Conservation (phyloP, 2,113 vertebrate species). For the Melanostigma gelatinosum region DNA sequence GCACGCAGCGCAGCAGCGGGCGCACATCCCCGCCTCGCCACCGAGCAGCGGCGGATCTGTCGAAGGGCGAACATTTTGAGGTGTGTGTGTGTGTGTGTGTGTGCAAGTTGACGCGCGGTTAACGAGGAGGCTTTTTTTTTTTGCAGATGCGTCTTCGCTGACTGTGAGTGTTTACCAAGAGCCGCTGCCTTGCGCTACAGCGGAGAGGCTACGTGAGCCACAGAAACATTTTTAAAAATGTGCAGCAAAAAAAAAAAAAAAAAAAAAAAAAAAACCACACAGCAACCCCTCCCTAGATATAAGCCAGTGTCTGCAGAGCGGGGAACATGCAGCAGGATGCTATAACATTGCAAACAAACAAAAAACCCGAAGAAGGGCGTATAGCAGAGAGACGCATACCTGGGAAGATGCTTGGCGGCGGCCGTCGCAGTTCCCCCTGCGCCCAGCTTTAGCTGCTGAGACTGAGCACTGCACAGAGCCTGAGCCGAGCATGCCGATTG, state of each 20-base stretch:
- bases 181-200: slow-evolving; percentile 48
- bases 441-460: slow-evolving; percentile 80
- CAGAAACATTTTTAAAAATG: not conserved
- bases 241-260: not conserved
- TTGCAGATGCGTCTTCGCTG: slow-evolving; percentile 71
- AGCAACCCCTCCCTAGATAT: slow-evolving; percentile 69
- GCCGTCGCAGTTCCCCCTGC: slow-evolving; percentile 82
- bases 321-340: slow-evolving; percentile 43
- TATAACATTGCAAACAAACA: slow-evolving; percentile 25
- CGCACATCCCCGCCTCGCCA: slow-evolving; percentile 51
- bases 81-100: slow-evolving; percentile 34
- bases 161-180: slow-evolving; percentile 77
- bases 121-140: slow-evolving; percentile 62
- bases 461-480: slow-evolving; percentile 77
- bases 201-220: slow-evolving; percentile 55
- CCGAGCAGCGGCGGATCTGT: slow-evolving; percentile 37
- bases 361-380: slow-evolving; percentile 56
- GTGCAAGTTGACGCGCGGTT: slow-evolving; percentile 69
- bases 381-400: slow-evolving; percentile 70
- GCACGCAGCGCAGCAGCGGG: slow-evolving; percentile 40
- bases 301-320: slow-evolving; percentile 26
- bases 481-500: slow-evolving; percentile 82
- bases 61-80: slow-evolving; percentile 68
- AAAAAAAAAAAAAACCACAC: not conserved
- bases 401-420: slow-evolving; percentile 80